phyloP scores from a whole-genome alignment of 2,113 vertebrate genomes.

The Helogale parvula region DNA sequence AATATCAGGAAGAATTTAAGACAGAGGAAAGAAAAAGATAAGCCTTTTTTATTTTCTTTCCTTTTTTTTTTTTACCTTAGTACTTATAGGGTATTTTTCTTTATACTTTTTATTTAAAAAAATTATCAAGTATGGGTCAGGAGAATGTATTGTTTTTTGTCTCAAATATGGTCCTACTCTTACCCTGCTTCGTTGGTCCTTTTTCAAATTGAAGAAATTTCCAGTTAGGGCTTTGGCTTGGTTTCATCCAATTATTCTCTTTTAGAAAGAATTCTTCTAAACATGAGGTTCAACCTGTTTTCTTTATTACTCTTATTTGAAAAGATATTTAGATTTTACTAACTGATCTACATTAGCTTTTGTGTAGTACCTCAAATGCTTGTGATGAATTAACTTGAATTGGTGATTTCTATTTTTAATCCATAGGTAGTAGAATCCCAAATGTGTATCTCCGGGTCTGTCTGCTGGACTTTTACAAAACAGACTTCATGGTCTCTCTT shows the following conservation, averaged over 20 bases:
- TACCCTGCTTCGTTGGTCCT: not conserved
- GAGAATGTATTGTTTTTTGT: not conserved
- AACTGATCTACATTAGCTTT: not conserved
- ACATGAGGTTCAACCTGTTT: not conserved
- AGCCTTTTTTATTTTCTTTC: not conserved
- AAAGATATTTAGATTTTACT: not conserved
- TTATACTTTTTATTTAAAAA: not conserved
- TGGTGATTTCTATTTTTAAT: not conserved
- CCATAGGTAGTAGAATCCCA: not conserved
- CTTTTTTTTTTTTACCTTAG: not conserved
- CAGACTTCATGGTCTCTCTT: not conserved
- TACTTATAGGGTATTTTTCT: not conserved
- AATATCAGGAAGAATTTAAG: not conserved
- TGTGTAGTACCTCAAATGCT: not conserved
- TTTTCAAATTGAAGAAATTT: conserved; percentile 3
- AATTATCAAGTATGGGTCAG: not conserved
- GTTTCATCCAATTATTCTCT: not conserved
- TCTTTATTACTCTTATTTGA: not conserved
- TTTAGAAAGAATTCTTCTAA: not conserved
- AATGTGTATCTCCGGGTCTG: not conserved
- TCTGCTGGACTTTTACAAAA: not conserved
- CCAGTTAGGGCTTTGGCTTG: not conserved
- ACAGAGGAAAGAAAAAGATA: not conserved
- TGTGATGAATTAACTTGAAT: not conserved
- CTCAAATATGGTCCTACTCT: not conserved